Evolutionary conservation across 2,797 vertebrate genomes (phyloP).

Genomic region (Cyclopterus lumpus): DNA sequence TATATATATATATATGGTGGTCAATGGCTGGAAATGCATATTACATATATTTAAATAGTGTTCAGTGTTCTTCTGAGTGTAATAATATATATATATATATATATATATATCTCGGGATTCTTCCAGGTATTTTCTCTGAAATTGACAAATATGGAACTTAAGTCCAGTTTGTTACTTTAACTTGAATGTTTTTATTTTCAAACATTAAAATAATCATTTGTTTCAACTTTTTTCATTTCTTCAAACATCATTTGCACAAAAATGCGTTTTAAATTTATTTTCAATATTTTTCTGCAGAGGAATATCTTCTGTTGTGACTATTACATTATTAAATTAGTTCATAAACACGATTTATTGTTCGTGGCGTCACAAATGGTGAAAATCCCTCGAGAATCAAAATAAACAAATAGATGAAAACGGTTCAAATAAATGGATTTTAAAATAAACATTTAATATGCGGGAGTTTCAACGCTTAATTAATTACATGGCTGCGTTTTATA

Average conservation of each 20-base stretch:
- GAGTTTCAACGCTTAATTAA: not conserved
- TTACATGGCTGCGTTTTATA: constrained; percentile 17
- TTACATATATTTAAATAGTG: too few relatives aligned
- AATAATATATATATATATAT: too few relatives aligned
- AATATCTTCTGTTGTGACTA: not conserved
- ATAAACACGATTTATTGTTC: not conserved
- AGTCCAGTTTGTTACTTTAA: not conserved
- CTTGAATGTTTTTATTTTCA: not conserved
- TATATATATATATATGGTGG: too few relatives aligned
- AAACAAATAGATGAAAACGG: constrained; percentile 11
- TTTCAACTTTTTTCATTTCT: not conserved
- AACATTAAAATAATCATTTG: not conserved
- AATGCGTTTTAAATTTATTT: not conserved
- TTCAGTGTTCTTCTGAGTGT: too few relatives aligned
- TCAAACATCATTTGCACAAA: not conserved
- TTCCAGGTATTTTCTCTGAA: too few relatives aligned
- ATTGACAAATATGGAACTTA: too few relatives aligned
- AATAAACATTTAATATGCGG: constrained; percentile 39
- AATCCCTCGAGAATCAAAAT: not conserved
- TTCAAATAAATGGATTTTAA: constrained; percentile 15
- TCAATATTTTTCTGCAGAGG: not conserved
- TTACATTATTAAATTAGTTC: not conserved
- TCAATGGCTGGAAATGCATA: too few relatives aligned
- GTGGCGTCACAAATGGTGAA: not conserved
- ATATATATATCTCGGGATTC: too few relatives aligned